Conservation (phyloP, 2,113 vertebrate genomes). For the Macquaria australasica region DNA sequence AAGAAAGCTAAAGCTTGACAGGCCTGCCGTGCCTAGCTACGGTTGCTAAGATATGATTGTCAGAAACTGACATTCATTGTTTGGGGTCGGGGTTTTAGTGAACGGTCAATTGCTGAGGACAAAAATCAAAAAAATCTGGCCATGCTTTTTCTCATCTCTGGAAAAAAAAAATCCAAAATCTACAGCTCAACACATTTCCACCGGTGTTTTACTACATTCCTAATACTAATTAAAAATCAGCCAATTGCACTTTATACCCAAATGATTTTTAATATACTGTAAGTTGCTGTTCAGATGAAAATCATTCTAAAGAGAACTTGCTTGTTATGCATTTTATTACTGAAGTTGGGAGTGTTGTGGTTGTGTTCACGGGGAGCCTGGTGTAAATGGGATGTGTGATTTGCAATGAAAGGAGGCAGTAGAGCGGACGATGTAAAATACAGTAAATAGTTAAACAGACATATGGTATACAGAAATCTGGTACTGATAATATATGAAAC, state of each 20-base stretch:
- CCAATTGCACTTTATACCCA: conserved; percentile 68
- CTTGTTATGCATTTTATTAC: conserved; percentile 26
- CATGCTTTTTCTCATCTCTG: neutral
- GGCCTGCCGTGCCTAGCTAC: neutral
- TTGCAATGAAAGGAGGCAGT: conserved; percentile 11
- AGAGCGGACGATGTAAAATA: conserved; percentile 49
- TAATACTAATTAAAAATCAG: conserved; percentile 29
- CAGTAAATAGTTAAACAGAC: conserved; percentile 38
- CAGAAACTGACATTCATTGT: neutral
- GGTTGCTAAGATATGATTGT: neutral
- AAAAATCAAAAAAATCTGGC: conserved; percentile 9
- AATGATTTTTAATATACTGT: conserved; percentile 42
- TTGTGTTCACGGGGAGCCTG: conserved; percentile 8
- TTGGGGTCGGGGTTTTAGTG: neutral
- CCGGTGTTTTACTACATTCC: conserved; percentile 9
- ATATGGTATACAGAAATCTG: conserved; percentile 41
- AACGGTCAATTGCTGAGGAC: neutral
- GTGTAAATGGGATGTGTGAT: conserved; percentile 51
- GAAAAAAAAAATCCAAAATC: neutral
- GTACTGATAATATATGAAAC: conserved; percentile 76
- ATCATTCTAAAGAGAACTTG: conserved; percentile 20
- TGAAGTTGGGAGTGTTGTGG: conserved; percentile 9
- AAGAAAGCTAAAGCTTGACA: too few species aligned
- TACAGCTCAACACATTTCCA: neutral
- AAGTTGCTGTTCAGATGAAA: conserved; percentile 44